A percentile compares a stretch with the other conserved stretches of the same genome.
Conservation (phyloP, 2,797 vertebrate genomes). For the Diplodus puntazzo region DNA sequence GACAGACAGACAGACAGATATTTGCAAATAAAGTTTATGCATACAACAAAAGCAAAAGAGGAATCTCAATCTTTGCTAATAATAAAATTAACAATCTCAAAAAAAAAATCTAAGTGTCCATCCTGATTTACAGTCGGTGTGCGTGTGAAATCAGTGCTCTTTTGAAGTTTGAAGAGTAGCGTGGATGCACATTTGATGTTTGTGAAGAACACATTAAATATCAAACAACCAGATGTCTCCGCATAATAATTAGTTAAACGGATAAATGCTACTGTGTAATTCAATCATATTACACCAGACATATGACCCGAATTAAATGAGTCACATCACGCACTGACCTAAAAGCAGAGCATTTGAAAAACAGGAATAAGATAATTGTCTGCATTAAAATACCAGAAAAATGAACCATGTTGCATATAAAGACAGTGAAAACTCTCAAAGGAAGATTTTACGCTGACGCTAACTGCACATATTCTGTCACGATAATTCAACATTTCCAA, state of each 20-base stretch:
- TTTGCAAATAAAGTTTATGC: background rate
- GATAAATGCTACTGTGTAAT: slow-evolving; percentile 3
- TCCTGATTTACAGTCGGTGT: background rate
- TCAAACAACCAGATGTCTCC: slow-evolving; percentile 12
- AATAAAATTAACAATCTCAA: background rate
- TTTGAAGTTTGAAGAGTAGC: background rate
- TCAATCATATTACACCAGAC: slow-evolving; percentile 15
- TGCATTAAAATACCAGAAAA: background rate
- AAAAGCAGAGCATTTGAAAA: background rate
- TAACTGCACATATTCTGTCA: too few species aligned
- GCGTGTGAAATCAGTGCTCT: background rate
- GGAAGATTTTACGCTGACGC: background rate
- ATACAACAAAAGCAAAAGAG: slow-evolving; percentile 6
- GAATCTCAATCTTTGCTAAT: background rate
- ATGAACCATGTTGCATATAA: background rate
- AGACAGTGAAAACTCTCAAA: background rate
- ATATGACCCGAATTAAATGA: slow-evolving; percentile 19
- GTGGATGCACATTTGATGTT: background rate
- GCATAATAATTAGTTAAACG: slow-evolving; percentile 2
- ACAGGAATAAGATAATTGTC: background rate
- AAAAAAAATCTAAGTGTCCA: too few species aligned
- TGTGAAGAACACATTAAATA: slow-evolving; percentile 6
- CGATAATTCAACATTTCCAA: background rate
- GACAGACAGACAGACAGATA: too few species aligned
- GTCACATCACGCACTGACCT: background rate